Base-by-base conservation (phyloP, 53 echinoderm and acorn worm species). In the Paelopatides confundens region DNA sequence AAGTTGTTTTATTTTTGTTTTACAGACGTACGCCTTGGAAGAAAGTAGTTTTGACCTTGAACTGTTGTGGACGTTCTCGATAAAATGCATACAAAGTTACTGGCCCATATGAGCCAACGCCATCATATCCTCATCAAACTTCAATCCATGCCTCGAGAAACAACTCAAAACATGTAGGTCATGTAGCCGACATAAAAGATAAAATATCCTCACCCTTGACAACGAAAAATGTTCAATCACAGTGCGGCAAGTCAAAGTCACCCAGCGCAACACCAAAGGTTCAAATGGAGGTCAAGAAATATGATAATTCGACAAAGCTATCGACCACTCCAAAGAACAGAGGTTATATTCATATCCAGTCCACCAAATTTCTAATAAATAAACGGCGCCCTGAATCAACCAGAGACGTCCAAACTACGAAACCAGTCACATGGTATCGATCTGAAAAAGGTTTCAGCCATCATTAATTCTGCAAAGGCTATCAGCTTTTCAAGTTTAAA, bases 51-150 rank as follows among this genome's bases (percentile, higher is more conserved):
- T 66, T 31, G 67, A 30, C 67, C 67, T 29, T 66, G 31, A 66
- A 66, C 67, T 66, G 67, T 66, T 66, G 67, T 66, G 35, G 67
- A 10, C 67, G 29, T 14, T 24, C 35, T 66, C 32, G 67, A 66
- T 66, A 29, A 28, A 29, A 30, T 30, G 17, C 29, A 28, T 66
- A 66, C 67, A 6, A 66, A 66, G 40, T 40, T 40, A 8, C 40
- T 6, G 40, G 11, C 40, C 40, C 1, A 18, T 54, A 54, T 23
- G 54, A 54, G 18, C 23, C 4, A 17, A 54, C 17, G 5, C 18
- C 54, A 9, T 40, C 40, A 40, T 40, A 6, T 40, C 7, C 40
- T 11, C 7, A 6, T 11, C 40, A 40, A 40, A 40, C 40, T 54
- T 54, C 54, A 18, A 21, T 18, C 23, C 13, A 28, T 15, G 17